These are phyloP conservation scores for Thumatha senex DNA, from an alignment of 2,888 invertebrate genomes.

Conservation along the genomic window DNA sequence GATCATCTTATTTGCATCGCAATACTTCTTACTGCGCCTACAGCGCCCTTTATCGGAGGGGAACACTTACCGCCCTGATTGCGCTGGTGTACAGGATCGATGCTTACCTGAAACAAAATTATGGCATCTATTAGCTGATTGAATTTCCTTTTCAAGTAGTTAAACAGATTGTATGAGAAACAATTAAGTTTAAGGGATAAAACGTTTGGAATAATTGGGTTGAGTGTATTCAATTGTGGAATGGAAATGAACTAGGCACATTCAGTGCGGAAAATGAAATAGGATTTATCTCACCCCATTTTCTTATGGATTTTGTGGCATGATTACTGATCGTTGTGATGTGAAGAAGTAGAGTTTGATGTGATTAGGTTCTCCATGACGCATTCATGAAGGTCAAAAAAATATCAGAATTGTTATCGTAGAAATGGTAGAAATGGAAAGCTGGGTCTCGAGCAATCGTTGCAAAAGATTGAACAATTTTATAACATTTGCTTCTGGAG, in stretches of 20 bases:
- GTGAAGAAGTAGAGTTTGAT: too few species aligned
- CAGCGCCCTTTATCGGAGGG: conserved; percentile 1
- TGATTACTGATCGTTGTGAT: too few species aligned
- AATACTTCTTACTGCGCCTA: conserved; percentile 13
- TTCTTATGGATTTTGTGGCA: too few species aligned
- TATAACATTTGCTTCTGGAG: too few species aligned
- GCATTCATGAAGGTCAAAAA: too few species aligned
- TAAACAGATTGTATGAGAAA: conserved; percentile 15
- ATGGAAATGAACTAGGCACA: not conserved
- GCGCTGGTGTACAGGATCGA: conserved; percentile 7
- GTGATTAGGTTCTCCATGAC: too few species aligned
- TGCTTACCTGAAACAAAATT: conserved; percentile 35
- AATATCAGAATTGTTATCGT: too few species aligned
- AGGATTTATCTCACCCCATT: too few species aligned
- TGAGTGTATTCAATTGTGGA: not conserved
- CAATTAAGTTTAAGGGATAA: conserved; percentile 2
- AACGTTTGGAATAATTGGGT: not conserved
- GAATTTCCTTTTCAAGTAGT: conserved; percentile 11
- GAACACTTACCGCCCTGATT: conserved; percentile 10
- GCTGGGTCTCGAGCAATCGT: too few species aligned
- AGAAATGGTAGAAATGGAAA: too few species aligned
- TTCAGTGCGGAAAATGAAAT: not conserved
- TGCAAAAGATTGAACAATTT: too few species aligned
- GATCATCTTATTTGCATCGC: conserved; percentile 37
- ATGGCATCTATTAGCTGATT: conserved; percentile 34